These are phyloP conservation scores for Pocillopora verrucosa DNA, from an alignment of 64 coral and sea anemone genomes.

Conservation along the genomic window DNA sequence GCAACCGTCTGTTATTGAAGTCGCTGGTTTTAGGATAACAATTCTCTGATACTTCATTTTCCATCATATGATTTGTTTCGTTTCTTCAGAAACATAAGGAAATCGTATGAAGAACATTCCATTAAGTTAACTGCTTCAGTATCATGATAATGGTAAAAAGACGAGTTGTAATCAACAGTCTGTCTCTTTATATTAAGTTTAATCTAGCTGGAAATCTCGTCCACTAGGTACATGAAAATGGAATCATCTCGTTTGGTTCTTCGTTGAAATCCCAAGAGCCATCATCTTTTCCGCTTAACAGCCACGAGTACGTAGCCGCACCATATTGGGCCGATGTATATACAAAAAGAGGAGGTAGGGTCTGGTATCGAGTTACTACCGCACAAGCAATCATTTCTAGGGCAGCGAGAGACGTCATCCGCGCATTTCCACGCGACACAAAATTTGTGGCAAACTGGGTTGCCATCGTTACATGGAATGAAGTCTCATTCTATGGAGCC, in stretches of 20 bases:
- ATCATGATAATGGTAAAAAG: too few relatives aligned
- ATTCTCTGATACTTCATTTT: too few relatives aligned
- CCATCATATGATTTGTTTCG: too few relatives aligned
- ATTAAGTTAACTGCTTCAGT: too few relatives aligned
- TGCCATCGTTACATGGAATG: constrained; percentile 54
- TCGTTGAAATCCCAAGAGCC: background rate
- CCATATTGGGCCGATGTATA: constrained; percentile 73
- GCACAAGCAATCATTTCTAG: background rate
- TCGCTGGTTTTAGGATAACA: too few relatives aligned
- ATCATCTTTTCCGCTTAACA: background rate
- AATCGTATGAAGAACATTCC: too few relatives aligned
- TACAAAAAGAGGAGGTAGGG: constrained; percentile 35
- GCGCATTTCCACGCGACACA: constrained; percentile 8
- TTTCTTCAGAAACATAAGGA: too few relatives aligned
- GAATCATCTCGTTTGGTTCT: constrained; percentile 47
- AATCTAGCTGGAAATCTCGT: too few relatives aligned
- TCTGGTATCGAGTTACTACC: constrained; percentile 60
- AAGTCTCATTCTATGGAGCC: constrained; percentile 54
- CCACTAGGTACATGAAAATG: constrained; percentile 61
- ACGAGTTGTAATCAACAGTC: too few relatives aligned
- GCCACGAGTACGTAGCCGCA: constrained; percentile 2
- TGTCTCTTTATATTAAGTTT: too few relatives aligned
- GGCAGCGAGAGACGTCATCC: constrained; percentile 19
- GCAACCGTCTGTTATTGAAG: too few relatives aligned
- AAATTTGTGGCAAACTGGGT: constrained; percentile 40